Evolutionary conservation across 2,113 vertebrate genomes (phyloP), one percentile per base, ranked within the genome.

Genomic region (Melanotaenia duboulayi): DNA sequence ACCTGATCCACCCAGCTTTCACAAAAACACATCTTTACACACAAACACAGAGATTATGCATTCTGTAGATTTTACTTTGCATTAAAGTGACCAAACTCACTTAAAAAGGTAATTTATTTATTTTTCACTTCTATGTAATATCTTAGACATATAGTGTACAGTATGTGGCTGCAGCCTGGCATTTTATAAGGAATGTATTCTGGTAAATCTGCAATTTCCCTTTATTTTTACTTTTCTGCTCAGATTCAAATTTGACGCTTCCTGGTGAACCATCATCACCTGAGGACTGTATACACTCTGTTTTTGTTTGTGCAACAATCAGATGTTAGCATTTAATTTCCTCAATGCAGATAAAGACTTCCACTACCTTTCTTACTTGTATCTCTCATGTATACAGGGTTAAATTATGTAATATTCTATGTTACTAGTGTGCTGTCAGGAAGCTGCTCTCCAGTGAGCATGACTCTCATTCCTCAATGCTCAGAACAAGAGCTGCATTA

Each of bases 261-360:
- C 8, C 28, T n/a, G 16, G 5, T 64, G 2, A 37, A 44, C 19
- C 24, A 5, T 4, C 23, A 19, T 23, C 28, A 25, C 10, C 5
- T 12, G 9, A 2, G 14, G 3, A 35, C 32, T 35, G 5, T 5
- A n/a, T n/a, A 9, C 32, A 9, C 28, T 28, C 28, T 32, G 28
- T 55, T 62, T 65, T 48, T 48, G 32, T 63, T 77, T 32, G 28
- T 74, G 49, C 48, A 82, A 83, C 82, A 83, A 78, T 88, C 84
- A 74, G 9, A 49, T 57, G 25, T 81, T 52, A 58, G 28, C 59
- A 66, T 73, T 37, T 73, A 1, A 19, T 76, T 59, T 69, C 64
- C 55, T 72, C 16, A 11, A 35, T 11, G 3, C 65, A 55, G 39
- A 10, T 35, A 58, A 55, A 42, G 40, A 44, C n/a, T 56, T 48